A percentile compares a stretch with the other conserved stretches of the same genome.
These are phyloP conservation scores for Megastigmus dorsalis DNA, from an alignment of 2,888 invertebrate genomes.

Conservation along the genomic window DNA sequence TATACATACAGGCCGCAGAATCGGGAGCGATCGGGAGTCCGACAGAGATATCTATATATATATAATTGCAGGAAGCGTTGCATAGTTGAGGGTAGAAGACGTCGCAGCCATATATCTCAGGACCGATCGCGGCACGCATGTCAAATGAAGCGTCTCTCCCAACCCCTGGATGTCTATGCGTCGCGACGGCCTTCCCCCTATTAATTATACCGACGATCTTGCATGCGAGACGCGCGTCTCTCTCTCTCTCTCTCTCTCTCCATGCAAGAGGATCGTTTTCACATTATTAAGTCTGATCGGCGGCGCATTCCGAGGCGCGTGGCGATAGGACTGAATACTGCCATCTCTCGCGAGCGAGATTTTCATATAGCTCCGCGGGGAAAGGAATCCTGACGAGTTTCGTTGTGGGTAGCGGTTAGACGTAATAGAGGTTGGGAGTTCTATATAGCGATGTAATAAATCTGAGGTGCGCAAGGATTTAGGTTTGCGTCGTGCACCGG, in stretches of 20 bases:
- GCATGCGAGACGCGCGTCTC: constrained; percentile 63
- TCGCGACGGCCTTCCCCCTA: constrained; percentile 55
- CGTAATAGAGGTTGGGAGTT: no score
- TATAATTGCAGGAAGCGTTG: no score
- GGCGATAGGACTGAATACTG: constrained; percentile 46
- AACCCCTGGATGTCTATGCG: constrained; percentile 1
- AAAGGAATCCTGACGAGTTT: no score
- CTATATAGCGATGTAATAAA: constrained; percentile 26
- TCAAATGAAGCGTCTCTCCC: constrained; percentile 61
- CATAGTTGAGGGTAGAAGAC: not conserved
- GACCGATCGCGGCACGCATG: constrained; percentile 62
- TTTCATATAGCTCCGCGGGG: constrained; percentile 3
- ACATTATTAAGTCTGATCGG: constrained; percentile 73
- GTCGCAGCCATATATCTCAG: no score
- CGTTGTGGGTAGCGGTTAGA: no score
- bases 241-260: constrained; percentile 48
- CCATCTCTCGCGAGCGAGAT: not conserved
- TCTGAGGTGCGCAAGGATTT: constrained; percentile 9
- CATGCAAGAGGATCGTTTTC: constrained; percentile 57
- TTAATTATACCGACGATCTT: constrained; percentile 65
- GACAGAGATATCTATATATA: no score
- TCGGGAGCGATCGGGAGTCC: no score
- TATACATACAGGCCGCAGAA: no score
- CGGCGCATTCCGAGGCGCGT: constrained; percentile 67
- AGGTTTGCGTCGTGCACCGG: no score